Evolutionary conservation across 2,113 vertebrate species (phyloP).

Genomic region (Caranx melampygus): DNA sequence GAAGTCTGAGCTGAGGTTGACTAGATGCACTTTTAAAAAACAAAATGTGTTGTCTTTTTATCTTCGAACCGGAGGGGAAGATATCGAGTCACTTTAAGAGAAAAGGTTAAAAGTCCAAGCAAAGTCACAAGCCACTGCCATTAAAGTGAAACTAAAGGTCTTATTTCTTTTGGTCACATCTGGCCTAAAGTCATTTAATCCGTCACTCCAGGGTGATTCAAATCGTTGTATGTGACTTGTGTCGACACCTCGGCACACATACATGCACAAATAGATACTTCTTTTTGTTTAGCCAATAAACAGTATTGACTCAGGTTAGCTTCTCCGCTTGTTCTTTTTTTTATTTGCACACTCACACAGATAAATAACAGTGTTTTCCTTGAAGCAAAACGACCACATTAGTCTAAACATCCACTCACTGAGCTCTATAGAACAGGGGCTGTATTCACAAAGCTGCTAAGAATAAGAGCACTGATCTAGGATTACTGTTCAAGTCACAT

Average conservation of each 20-base stretch:
- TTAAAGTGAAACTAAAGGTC: background rate
- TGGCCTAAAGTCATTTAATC: background rate
- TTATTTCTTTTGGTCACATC: background rate
- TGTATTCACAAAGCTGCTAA: slow-evolving; percentile 67
- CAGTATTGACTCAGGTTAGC: background rate
- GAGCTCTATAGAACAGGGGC: slow-evolving; percentile 51
- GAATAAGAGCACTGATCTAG: slow-evolving; percentile 46
- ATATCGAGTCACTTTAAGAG: background rate
- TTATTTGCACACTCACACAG: slow-evolving; percentile 60
- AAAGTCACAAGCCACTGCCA: background rate
- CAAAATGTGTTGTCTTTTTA: background rate
- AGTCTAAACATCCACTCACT: slow-evolving; percentile 37
- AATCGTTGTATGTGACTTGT: background rate
- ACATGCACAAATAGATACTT: background rate
- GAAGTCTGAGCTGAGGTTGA: background rate
- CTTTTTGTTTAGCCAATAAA: slow-evolving; percentile 19
- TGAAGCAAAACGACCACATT: slow-evolving; percentile 38
- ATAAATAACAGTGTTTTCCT: slow-evolving; percentile 33
- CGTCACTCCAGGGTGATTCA: too few relatives aligned
- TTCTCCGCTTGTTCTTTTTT: slow-evolving; percentile 25
- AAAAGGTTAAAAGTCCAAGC: background rate
- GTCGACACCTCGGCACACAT: background rate
- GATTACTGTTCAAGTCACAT: slow-evolving; percentile 46
- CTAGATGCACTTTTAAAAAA: background rate
- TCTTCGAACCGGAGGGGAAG: background rate